Conservation (phyloP, 2,113 vertebrate species). For the Pogona vitticeps region DNA sequence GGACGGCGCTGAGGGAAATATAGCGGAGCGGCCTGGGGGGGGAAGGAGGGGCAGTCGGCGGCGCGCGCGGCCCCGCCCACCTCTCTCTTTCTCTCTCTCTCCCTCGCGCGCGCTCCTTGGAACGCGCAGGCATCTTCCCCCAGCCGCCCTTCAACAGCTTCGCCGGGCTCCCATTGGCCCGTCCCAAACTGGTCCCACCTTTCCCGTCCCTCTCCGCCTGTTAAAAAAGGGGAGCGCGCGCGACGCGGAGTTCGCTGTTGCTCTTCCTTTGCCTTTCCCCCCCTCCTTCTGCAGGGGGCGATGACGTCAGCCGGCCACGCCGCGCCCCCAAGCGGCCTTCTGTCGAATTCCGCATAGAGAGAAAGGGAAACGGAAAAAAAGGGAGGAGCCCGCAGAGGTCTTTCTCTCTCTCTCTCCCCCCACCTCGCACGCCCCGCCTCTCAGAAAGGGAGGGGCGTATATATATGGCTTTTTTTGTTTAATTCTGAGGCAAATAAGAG, state of each 20-base stretch:
- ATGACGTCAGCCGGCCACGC: not conserved
- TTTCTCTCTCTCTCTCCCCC: no score
- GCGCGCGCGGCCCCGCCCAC: not conserved
- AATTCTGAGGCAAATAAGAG: no score
- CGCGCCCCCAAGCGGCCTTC: not conserved
- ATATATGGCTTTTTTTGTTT: rapidly evolving
- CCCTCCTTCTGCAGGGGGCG: not conserved
- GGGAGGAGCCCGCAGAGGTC: rapidly evolving
- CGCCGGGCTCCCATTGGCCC: no score
- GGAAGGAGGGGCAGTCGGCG: not conserved
- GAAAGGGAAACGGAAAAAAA: rapidly evolving
- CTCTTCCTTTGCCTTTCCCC: not conserved
- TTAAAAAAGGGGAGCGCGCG: no score
- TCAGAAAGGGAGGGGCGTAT: no score
- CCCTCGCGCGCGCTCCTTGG: not conserved
- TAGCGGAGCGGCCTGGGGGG: no score
- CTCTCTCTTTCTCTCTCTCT: rapidly evolving
- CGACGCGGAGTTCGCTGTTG: not conserved
- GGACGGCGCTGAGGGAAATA: not conserved
- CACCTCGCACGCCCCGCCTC: not conserved
- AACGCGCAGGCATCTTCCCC: no score
- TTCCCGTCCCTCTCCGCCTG: no score
- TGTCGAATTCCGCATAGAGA: no score
- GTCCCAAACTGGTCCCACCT: not conserved
- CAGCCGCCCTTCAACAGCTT: rapidly evolving